A percentile compares a stretch with the other conserved stretches of the same genome.
phyloP scores from a whole-genome alignment of 2,888 invertebrate species.

The Heliconius ismenius region DNA sequence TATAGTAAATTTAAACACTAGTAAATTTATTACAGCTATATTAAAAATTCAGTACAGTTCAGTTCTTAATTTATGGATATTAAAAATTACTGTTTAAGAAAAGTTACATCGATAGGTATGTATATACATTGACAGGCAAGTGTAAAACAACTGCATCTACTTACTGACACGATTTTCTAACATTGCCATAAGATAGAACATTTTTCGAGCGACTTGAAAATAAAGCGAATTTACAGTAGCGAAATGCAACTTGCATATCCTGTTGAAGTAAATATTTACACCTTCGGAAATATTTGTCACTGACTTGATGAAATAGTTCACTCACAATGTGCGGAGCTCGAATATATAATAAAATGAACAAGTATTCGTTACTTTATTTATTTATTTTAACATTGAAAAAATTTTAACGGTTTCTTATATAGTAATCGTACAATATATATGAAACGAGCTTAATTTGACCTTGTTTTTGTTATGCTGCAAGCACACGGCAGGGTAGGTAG shows the following conservation, averaged over 20 bases:
- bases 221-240: slow-evolving; percentile 23
- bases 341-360: not conserved
- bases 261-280: slow-evolving; percentile 39
- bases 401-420: too few species aligned
- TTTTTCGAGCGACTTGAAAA: slow-evolving; percentile 19
- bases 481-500: too few species aligned
- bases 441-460: too few species aligned
- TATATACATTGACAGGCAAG: not conserved
- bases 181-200: not conserved
- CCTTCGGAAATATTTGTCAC: slow-evolving; percentile 38
- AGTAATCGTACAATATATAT: too few species aligned
- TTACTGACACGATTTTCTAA: not conserved
- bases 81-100: not conserved
- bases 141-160: not conserved
- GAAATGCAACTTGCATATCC: slow-evolving; percentile 33
- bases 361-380: not conserved
- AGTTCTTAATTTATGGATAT: not conserved
- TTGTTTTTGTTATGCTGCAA: too few species aligned
- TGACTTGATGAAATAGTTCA: slow-evolving; percentile 28
- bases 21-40: not conserved
- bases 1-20: not conserved
- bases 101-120: not conserved
- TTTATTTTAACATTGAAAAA: too few species aligned
- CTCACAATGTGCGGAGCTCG: slow-evolving; percentile 4
- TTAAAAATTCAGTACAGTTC: not conserved